Evolutionary conservation across 2,888 invertebrate species (phyloP), one percentile per base, ranked within the genome.

Genomic region (Norana najaformis): DNA sequence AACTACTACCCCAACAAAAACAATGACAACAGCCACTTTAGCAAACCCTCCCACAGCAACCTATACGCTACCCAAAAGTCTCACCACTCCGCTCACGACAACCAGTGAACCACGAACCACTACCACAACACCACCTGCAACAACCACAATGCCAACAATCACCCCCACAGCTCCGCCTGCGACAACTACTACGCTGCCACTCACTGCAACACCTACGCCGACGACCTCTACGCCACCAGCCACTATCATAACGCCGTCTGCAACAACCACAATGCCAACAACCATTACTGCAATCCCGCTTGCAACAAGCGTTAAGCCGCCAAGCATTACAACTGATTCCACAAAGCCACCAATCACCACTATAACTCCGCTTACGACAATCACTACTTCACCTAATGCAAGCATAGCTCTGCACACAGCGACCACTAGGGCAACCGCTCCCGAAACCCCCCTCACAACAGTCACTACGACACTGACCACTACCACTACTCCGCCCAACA

Each of bases 181-280:
- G 39, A 39, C 39, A 13, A 39, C 39, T 39, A 39, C 39, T 39
- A 13, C 6, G 13, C 13, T 13, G 6, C 39, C 39, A 39, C 6
- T 13, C 6, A 39, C 8, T 39, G 13, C 39, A 39, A 39, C 39
- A n/a, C n/a, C n/a, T n/a, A n/a, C n/a, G n/a, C n/a, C n/a, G n/a
- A n/a, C n/a, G n/a, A n/a, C n/a, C n/a, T 39, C 39, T 39, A 39
- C 8, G 39, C 39, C 39, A 39, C 6, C 39, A 39, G 13, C 39
- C 8, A 39, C 39, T 39, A 39, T 13, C 39, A 39, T 82, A 34
- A 18, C 82, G 6, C 8, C 82, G 16, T 39, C 39, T 39, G 20
- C 23, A 23, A n/a, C 89, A 35, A 89, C 83, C 41, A 89, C 89
- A 37, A 37, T 23, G 11, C 34, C 82, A 36, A 34, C 89, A 82